Conservation (phyloP, 2,113 vertebrate species). For the Oncorhynchus clarkii region DNA sequence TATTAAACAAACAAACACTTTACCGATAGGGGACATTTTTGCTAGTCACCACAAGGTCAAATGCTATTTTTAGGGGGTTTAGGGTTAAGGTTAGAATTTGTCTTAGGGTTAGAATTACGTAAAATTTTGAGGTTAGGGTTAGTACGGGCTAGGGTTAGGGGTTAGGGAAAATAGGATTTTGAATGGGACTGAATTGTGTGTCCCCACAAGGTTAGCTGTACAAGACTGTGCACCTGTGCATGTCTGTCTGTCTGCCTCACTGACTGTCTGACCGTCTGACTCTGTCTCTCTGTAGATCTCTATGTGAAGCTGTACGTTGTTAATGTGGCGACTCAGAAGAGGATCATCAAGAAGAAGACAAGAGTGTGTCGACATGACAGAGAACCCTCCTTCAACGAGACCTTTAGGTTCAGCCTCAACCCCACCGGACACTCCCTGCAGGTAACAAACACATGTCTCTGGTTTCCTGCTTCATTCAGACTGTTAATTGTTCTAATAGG, state of each 20-base stretch:
- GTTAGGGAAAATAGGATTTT: too few relatives aligned
- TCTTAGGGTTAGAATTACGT: too few relatives aligned
- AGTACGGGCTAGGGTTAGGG: too few relatives aligned
- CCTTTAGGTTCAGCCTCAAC: constrained; percentile 93
- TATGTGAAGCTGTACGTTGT: constrained; percentile 98
- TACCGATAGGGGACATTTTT: too few relatives aligned
- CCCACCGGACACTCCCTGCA: constrained; percentile 96
- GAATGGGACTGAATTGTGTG: too few relatives aligned
- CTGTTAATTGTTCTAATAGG: background rate
- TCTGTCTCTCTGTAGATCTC: constrained; percentile 74
- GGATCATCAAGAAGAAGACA: constrained; percentile 98
- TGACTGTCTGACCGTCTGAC: background rate
- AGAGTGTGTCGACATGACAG: constrained; percentile 95
- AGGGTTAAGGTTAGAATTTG: too few relatives aligned
- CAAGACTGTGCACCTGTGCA: constrained; percentile 45
- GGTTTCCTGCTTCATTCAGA: background rate
- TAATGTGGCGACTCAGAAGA: constrained; percentile 94
- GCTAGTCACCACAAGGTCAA: too few relatives aligned
- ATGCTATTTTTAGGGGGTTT: too few relatives aligned
- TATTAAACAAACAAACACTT: too few relatives aligned
- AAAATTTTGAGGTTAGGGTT: too few relatives aligned
- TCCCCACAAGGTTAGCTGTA: too few relatives aligned
- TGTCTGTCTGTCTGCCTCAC: background rate
- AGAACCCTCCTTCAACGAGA: constrained; percentile 98
- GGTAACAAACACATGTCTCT: constrained; percentile 67